phyloP scores from a whole-genome alignment of 2,888 invertebrate species.

The Cephus spinipes region DNA sequence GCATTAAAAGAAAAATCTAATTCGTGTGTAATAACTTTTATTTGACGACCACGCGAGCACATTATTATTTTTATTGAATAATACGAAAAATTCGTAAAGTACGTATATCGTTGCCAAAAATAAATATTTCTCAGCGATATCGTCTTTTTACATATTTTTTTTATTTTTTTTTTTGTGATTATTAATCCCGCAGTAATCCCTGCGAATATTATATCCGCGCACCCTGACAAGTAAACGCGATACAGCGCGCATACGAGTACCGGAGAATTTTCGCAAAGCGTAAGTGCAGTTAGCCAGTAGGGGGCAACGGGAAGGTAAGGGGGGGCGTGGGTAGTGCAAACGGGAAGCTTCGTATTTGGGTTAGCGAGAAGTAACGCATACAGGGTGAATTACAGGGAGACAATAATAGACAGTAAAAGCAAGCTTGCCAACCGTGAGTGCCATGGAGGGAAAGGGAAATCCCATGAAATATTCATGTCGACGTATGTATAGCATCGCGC shows the following conservation, averaged over 20 bases:
- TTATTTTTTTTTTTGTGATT: too few species aligned
- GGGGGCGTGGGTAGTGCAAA: neutral
- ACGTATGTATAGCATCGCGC: neutral
- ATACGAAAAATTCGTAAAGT: neutral
- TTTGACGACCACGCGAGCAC: neutral
- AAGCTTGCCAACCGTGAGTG: neutral
- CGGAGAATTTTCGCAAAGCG: neutral
- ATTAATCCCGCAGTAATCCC: too few species aligned
- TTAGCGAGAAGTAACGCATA: neutral
- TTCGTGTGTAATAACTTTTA: neutral
- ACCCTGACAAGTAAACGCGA: neutral
- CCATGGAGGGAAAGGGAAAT: neutral
- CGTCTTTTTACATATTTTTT: too few species aligned
- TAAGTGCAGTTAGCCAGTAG: neutral
- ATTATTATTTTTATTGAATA: neutral
- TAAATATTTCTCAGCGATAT: neutral
- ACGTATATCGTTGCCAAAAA: neutral
- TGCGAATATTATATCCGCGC: too few species aligned
- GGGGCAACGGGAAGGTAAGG: too few species aligned
- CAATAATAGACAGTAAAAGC: neutral
- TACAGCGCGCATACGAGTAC: neutral
- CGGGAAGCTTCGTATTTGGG: neutral
- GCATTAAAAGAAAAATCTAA: neutral
- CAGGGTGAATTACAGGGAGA: neutral
- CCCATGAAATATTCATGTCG: conserved; percentile 7